Percentiles rank a stretch among this genome's conserved stretches.
Conservation (phyloP, 2,888 invertebrate genomes). For the Creontiades dilutus region DNA sequence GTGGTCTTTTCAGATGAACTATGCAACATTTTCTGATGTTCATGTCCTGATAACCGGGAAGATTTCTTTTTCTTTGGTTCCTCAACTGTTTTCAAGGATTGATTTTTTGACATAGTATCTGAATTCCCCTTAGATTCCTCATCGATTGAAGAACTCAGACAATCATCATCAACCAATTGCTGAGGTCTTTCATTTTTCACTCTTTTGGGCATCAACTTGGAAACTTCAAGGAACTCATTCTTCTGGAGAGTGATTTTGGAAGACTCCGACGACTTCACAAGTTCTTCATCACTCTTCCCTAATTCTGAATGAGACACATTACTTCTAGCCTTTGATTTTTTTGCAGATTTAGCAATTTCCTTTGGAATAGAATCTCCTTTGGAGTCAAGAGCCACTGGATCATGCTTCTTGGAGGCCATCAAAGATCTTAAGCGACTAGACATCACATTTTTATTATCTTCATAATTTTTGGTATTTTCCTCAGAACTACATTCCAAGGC, state of each 20-base stretch:
- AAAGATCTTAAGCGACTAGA: background rate
- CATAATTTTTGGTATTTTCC: background rate
- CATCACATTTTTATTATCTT: background rate
- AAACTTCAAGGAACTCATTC: slow-evolving; percentile 42
- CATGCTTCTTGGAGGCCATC: too few species aligned
- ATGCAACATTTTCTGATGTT: background rate
- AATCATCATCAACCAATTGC: background rate
- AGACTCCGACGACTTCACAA: background rate
- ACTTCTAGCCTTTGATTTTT: background rate
- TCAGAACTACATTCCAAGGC: background rate
- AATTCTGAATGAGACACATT: too few species aligned
- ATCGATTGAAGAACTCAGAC: too few species aligned
- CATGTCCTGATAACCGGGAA: background rate
- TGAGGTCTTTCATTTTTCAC: background rate
- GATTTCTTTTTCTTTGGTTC: background rate
- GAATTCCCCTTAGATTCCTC: too few species aligned
- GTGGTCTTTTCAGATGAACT: background rate
- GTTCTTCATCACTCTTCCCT: background rate
- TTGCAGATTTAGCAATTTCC: background rate
- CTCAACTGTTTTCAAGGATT: background rate
- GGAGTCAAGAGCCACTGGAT: too few species aligned
- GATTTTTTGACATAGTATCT: background rate
- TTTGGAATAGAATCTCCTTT: too few species aligned
- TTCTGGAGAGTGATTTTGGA: slow-evolving; percentile 9
- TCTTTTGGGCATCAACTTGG: slow-evolving; percentile 14